phyloP scores from a whole-genome alignment of 92 coral and sea anemone genomes.

The Anthopleura xanthogrammica region DNA sequence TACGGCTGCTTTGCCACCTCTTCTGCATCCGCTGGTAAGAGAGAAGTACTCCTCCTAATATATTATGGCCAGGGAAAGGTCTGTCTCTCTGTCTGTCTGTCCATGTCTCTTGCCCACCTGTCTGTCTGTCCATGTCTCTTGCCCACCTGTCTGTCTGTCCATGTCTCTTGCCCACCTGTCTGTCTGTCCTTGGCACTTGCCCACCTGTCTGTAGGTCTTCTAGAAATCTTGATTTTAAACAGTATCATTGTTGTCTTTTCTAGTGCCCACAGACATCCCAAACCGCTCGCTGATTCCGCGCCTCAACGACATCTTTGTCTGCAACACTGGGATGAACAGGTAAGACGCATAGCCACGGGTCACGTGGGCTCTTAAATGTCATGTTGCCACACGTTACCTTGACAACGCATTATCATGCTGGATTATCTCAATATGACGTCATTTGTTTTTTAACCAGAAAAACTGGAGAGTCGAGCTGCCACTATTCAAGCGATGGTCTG shows the following conservation, averaged over 20 bases:
- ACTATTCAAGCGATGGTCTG: slow-evolving; percentile 18
- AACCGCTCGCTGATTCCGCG: slow-evolving; percentile 19
- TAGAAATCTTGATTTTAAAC: not conserved
- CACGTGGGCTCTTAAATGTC: not conserved
- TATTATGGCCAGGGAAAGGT: not conserved
- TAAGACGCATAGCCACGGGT: not conserved
- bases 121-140: no score
- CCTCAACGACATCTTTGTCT: slow-evolving; percentile 11
- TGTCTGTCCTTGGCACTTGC: no score
- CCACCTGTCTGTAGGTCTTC: no score
- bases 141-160: no score
- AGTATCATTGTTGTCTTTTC: not conserved
- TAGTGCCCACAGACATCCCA: slow-evolving; percentile 5
- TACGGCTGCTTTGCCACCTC: slow-evolving; percentile 49
- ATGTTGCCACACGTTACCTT: not conserved
- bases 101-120: no score
- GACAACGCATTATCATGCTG: no score
- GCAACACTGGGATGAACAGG: slow-evolving; percentile 31
- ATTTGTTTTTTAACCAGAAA: not conserved
- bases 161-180: not conserved
- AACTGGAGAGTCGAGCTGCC: slow-evolving; percentile 31
- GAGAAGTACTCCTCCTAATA: not conserved
- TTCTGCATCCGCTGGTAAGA: slow-evolving; percentile 23
- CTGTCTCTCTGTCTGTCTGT: not conserved
- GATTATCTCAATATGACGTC: not conserved